A percentile compares a stretch with the other conserved stretches of the same genome.
Conservation (phyloP, 2,888 invertebrate species). For the Campoletis raptor region DNA sequence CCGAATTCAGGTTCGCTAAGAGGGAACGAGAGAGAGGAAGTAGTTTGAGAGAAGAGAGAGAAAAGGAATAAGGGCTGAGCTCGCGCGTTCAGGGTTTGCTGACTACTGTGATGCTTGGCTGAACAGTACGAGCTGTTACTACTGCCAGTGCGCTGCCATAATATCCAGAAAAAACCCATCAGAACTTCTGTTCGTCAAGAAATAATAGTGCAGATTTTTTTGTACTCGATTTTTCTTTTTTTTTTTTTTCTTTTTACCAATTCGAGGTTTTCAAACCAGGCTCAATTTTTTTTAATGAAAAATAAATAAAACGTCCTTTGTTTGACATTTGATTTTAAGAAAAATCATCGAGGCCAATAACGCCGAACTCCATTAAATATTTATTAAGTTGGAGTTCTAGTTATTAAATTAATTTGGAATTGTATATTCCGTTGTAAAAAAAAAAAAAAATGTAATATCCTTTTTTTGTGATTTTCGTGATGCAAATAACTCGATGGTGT, state of each 20-base stretch:
- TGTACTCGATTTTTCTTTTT: background rate
- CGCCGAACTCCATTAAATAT: background rate
- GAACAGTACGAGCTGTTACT: slow-evolving; percentile 63
- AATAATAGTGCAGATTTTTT: slow-evolving; percentile 23
- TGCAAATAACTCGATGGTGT: background rate
- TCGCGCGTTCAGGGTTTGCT: slow-evolving; percentile 64
- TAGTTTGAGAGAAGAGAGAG: slow-evolving; percentile 10
- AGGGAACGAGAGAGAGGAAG: background rate
- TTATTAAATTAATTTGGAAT: background rate
- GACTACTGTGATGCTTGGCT: slow-evolving; percentile 65
- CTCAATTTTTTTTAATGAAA: background rate
- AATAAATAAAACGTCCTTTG: background rate
- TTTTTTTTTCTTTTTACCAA: background rate
- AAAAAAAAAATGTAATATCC: background rate
- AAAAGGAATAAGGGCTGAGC: slow-evolving; percentile 6
- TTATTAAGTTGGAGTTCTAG: background rate
- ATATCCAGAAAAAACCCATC: slow-evolving; percentile 6
- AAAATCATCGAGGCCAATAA: background rate
- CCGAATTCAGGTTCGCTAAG: slow-evolving; percentile 8
- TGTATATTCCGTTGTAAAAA: background rate
- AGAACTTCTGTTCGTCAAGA: background rate
- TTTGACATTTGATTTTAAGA: background rate
- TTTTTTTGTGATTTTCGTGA: background rate
- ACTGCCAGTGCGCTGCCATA: slow-evolving; percentile 34
- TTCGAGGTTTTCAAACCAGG: background rate